Evolutionary conservation across 2,797 vertebrate genomes (phyloP).

Genomic region (Acanthurus leucopareius): DNA sequence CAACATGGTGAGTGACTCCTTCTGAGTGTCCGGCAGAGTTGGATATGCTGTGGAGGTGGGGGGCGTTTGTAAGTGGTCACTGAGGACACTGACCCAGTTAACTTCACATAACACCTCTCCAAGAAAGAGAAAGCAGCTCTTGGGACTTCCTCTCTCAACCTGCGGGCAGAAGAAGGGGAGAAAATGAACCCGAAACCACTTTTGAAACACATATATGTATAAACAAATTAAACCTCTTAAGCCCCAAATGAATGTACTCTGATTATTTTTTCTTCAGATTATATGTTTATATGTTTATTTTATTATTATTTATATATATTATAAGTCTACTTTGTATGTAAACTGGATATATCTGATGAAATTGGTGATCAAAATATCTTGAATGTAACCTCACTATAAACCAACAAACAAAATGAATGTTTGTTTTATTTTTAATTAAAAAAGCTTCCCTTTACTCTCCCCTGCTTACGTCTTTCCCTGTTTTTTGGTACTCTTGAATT

Average conservation of each 20-base stretch:
- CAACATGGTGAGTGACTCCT: constrained; percentile 89
- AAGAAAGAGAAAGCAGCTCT: constrained; percentile 96
- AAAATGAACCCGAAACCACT: not conserved
- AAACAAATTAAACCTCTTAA: not conserved
- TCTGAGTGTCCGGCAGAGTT: constrained; percentile 54
- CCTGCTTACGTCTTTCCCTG: not conserved
- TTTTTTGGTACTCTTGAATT: not conserved
- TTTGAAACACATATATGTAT: not conserved
- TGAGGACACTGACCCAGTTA: constrained; percentile 96
- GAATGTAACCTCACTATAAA: not conserved
- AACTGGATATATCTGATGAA: not conserved
- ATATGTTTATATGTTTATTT: not conserved
- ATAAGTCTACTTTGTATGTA: not conserved
- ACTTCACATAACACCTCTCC: constrained; percentile 95
- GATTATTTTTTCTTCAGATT: not conserved
- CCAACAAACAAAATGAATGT: not conserved
- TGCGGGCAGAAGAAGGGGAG: constrained; percentile 59
- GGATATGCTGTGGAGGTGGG: constrained; percentile 79
- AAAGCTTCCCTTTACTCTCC: not conserved
- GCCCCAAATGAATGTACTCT: not conserved
- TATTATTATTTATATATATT: no score
- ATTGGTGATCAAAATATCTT: not conserved
- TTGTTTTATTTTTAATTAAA: constrained; percentile 5
- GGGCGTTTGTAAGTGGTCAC: constrained; percentile 88
- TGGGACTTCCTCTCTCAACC: constrained; percentile 98